Evolutionary conservation across 2,113 vertebrate genomes (phyloP).

Genomic region (Athene cunicularia): DNA sequence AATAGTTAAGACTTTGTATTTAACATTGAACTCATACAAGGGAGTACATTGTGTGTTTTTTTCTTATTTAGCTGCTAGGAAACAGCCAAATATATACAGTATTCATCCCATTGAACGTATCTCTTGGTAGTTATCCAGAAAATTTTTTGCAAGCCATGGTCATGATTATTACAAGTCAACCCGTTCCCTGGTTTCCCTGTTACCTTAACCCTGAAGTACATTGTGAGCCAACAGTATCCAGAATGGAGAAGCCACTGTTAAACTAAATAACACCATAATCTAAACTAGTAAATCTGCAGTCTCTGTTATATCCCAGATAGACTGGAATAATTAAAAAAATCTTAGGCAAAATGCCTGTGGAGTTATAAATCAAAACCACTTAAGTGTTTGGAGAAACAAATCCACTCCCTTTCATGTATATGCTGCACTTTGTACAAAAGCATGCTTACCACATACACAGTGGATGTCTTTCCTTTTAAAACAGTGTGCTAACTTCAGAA

Average conservation of each 20-base stretch:
- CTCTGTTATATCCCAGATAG: neutral
- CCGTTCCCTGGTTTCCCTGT: neutral
- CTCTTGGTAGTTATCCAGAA: neutral
- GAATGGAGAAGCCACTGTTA: neutral
- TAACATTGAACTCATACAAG: neutral
- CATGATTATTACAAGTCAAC: neutral
- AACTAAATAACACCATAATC: neutral
- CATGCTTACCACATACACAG: neutral
- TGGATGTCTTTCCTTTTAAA: neutral
- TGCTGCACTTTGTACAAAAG: neutral
- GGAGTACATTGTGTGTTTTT: neutral
- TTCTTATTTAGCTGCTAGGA: neutral
- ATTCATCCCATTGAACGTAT: neutral
- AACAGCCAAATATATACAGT: neutral
- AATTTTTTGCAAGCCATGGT: neutral
- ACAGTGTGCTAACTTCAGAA: neutral
- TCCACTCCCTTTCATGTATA: neutral
- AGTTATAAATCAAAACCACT: neutral
- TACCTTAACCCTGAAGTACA: neutral
- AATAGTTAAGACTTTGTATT: neutral
- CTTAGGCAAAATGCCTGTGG: neutral
- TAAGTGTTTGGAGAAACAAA: neutral
- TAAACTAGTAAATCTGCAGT: neutral
- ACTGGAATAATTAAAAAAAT: neutral
- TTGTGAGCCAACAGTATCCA: neutral